Percentiles rank a stretch among this genome's conserved stretches.
Evolutionary conservation across 2,113 vertebrate genomes (phyloP).

Genomic region (Ophiodon elongatus): DNA sequence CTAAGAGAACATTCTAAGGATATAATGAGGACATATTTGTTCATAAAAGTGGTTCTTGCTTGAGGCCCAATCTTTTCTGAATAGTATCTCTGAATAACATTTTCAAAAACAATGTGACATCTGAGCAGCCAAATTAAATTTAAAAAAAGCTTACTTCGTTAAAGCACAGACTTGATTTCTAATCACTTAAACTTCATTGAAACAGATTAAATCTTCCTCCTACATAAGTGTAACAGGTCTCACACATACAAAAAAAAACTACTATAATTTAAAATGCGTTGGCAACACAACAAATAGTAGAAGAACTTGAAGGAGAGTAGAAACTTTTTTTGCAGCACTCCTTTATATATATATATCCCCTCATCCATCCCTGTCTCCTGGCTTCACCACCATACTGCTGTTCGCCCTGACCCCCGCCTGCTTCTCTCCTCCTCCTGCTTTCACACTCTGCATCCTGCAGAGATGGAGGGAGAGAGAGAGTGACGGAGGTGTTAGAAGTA

Average conservation of each 20-base stretch:
- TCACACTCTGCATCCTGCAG: slow-evolving; percentile 78
- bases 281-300: slow-evolving; percentile 7
- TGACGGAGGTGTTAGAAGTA: slow-evolving; percentile 76
- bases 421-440: slow-evolving; percentile 68
- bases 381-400: slow-evolving; percentile 47
- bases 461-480: slow-evolving; percentile 45
- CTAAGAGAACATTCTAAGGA: too few relatives aligned
- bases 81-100: too few relatives aligned
- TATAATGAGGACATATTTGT: too few relatives aligned
- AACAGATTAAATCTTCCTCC: slow-evolving; percentile 15
- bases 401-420: slow-evolving; percentile 67
- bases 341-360: slow-evolving; percentile 32
- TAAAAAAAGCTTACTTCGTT: slow-evolving; percentile 1
- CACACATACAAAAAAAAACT: not conserved
- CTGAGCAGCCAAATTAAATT: slow-evolving; percentile 13
- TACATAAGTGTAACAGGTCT: slow-evolving; percentile 5
- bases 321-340: slow-evolving; percentile 28
- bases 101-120: not conserved
- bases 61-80: not conserved
- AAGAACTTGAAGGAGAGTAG: not conserved
- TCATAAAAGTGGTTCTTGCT: not conserved
- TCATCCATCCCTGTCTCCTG: slow-evolving; percentile 46
- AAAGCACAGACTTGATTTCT: not conserved
- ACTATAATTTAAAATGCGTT: not conserved
- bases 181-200: slow-evolving; percentile 35